These are phyloP conservation scores for Andrena praecox DNA, from an alignment of 2,888 invertebrate species.

Conservation along the genomic window DNA sequence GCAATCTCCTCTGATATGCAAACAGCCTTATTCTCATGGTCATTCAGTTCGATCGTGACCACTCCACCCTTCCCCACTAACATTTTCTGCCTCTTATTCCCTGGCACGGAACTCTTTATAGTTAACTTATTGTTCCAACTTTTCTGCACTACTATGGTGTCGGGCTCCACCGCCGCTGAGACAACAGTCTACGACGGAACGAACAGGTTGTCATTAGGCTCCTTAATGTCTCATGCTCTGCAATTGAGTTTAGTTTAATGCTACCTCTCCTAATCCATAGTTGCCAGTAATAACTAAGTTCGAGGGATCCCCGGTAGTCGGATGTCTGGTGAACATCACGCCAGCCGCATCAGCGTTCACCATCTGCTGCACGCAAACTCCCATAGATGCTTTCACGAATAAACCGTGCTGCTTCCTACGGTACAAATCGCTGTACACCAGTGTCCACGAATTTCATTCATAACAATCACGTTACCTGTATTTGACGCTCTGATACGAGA, in stretches of 20 bases:
- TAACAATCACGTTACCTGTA: constrained; percentile 87
- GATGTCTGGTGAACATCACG: constrained; percentile 93
- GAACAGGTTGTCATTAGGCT: background rate
- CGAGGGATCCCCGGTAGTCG: constrained; percentile 89
- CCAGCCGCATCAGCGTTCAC: constrained; percentile 90
- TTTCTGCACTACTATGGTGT: constrained; percentile 88
- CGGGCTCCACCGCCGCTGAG: constrained; percentile 91
- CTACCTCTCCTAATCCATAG: constrained; percentile 93
- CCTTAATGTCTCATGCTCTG: background rate
- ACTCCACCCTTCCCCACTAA: constrained; percentile 85
- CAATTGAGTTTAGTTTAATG: background rate
- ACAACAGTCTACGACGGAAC: constrained; percentile 89
- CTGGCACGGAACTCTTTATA: constrained; percentile 85
- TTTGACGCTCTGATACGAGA: constrained; percentile 90
- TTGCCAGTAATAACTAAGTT: constrained; percentile 91
- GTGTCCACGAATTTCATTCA: background rate
- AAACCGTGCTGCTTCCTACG: constrained; percentile 90
- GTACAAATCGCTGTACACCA: background rate
- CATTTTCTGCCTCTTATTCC: constrained; percentile 86
- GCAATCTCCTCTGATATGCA: constrained; percentile 87
- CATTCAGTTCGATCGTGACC: constrained; percentile 83
- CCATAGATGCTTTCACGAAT: constrained; percentile 89
- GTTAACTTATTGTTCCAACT: constrained; percentile 85
- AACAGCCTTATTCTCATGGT: constrained; percentile 83
- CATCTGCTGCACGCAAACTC: constrained; percentile 93